Evolutionary conservation across 2,888 invertebrate genomes (phyloP), one percentile per base, ranked within the genome.

Genomic region (Thera britannica): DNA sequence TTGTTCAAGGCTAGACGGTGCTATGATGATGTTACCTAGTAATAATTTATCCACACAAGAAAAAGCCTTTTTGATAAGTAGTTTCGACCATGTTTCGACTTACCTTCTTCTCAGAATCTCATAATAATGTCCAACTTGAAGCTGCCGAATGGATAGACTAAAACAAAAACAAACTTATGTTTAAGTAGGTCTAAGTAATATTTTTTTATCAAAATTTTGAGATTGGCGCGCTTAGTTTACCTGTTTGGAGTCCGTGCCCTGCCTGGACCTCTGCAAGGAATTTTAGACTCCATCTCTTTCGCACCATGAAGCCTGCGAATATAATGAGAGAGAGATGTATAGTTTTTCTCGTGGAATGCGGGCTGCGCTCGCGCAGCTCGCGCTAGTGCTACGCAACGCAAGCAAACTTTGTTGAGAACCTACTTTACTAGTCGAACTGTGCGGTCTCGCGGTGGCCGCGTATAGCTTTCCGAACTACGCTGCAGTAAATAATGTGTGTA

Each of bases 271-370:
- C 44, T 46, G 9, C 44, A 2, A 7, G 7, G 3, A 46, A 9
- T 9, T 68, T 70, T 67, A 58, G 12, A 52, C 34, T 7, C 67
- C 48, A 49, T 73, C 75, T 67, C 70, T 62, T 64, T 73, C 71
- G 58, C 69, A 58, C 75, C 38, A 70, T 23, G 67, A 44, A 48
- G 52, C 55, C 41, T n/a, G 8, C 65, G 58, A 3, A 84, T 70
- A 61, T 68, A 41, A 41, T 49, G 86, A 91, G 77, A 69, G 90
- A 84, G 90, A 91, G 54, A 72, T 79, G 72, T 77, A 80, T 80
- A 77, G 69, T 82, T 79, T 83, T 85, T 85, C 85, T 88, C 82
- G 83, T 87, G 93, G 93, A 93, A 93, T 93, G 93, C 88, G 91
- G 92, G 84, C 81, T 85, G 89, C 90, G 89, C 77, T 84, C 85